These are phyloP conservation scores for Meteorus sp. DNA, from an alignment of 1,140 invertebrate species.

Conservation along the genomic window DNA sequence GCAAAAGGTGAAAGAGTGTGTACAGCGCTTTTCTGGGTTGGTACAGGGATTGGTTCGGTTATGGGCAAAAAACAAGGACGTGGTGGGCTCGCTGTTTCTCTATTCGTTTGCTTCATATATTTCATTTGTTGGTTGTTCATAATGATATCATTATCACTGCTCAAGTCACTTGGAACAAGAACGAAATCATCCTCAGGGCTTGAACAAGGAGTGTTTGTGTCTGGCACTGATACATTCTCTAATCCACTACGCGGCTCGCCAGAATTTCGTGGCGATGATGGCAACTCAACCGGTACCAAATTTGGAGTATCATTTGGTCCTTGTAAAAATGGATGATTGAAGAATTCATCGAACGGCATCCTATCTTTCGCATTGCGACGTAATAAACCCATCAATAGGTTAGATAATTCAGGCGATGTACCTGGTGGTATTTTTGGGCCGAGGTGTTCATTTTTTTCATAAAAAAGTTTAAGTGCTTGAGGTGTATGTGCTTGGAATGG, in stretches of 20 bases:
- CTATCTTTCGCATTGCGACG: conserved; percentile 92
- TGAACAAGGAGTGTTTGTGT: conserved; percentile 59
- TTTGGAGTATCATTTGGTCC: conserved; percentile 60
- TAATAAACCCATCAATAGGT: conserved; percentile 84
- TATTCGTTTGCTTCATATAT: conserved; percentile 48
- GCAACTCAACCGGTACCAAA: conserved; percentile 48
- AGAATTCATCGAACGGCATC: conserved; percentile 95
- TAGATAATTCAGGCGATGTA: conserved; percentile 86
- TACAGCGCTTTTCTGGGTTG: conserved; percentile 66
- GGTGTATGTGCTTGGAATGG: conserved; percentile 98
- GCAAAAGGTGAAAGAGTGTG: conserved; percentile 48
- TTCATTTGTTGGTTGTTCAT: conserved; percentile 46
- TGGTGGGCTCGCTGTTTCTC: conserved; percentile 63
- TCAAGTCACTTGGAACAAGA: conserved; percentile 75
- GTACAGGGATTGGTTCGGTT: conserved; percentile 78
- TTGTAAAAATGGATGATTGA: conserved; percentile 88
- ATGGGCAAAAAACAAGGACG: conserved; percentile 72
- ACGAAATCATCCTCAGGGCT: conserved; percentile 87
- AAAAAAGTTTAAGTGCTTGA: conserved; percentile 96
- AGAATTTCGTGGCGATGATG: conserved; percentile 50
- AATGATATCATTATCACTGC: conserved; percentile 59
- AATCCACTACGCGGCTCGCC: conserved; percentile 39
- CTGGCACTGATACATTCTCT: conserved; percentile 46
- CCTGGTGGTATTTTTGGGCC: conserved; percentile 93
- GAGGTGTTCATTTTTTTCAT: conserved; percentile 95